Evolutionary conservation across 2,113 vertebrate species (phyloP).

Genomic region (Oreochromis aureus): DNA sequence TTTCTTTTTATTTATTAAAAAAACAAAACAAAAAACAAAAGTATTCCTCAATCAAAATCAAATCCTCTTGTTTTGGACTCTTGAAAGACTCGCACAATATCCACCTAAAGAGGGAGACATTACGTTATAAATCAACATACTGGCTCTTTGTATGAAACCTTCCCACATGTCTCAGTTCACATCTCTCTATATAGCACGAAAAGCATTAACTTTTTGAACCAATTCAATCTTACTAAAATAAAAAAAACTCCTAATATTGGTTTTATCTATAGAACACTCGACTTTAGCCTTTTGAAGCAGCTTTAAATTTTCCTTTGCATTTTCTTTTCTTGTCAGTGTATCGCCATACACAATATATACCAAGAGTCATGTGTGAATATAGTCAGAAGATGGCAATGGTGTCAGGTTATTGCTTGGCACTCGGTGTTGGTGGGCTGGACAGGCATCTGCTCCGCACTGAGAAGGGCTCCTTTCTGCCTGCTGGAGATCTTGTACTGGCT

Average conservation of each 20-base stretch:
- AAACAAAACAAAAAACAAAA: accelerated
- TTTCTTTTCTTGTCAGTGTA: background rate
- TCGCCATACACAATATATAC: background rate
- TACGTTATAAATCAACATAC: conserved; percentile 6
- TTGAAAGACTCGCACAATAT: background rate
- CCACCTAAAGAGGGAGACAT: conserved; percentile 68
- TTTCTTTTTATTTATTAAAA: background rate
- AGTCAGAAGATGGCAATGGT: conserved; percentile 58
- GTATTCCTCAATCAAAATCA: background rate
- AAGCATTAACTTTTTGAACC: background rate
- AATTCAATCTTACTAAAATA: background rate
- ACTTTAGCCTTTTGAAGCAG: background rate
- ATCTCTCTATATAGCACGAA: background rate
- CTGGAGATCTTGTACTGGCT: conserved; percentile 84
- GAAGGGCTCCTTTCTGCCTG: conserved; percentile 75
- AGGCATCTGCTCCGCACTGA: conserved; percentile 20
- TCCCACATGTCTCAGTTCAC: background rate
- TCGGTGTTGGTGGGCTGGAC: conserved; percentile 46
- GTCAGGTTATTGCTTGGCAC: conserved; percentile 40
- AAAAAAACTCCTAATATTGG: background rate
- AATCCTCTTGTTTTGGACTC: background rate
- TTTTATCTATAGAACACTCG: background rate
- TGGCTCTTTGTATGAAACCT: background rate
- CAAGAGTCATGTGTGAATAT: conserved; percentile 10
- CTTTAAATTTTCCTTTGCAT: background rate